Evolutionary conservation across 2,888 invertebrate genomes (phyloP).

Genomic region (Amblyteles armatorius): DNA sequence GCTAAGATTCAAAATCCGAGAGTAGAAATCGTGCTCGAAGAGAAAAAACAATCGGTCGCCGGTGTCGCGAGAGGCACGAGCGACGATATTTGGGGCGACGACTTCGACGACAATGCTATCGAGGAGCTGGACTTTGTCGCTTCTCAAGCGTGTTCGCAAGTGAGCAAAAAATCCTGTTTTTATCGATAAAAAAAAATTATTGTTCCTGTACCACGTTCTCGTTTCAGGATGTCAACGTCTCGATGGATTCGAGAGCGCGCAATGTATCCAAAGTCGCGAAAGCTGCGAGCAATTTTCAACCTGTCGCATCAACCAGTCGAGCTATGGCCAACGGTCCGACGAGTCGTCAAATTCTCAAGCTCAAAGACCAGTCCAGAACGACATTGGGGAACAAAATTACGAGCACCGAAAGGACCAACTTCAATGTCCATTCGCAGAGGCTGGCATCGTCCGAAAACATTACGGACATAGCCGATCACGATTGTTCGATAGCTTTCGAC

Average conservation of each 20-base stretch:
- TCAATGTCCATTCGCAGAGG: constrained; percentile 66
- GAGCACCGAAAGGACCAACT: background rate
- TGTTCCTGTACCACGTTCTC: background rate
- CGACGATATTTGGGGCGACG: constrained; percentile 80
- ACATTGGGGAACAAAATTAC: background rate
- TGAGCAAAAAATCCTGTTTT: constrained; percentile 36
- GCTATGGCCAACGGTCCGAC: background rate
- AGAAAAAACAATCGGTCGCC: constrained; percentile 16
- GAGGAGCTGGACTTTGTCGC: constrained; percentile 80
- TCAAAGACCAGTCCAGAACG: constrained; percentile 15
- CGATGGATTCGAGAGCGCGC: constrained; percentile 30
- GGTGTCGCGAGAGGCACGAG: constrained; percentile 24
- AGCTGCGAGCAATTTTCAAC: background rate
- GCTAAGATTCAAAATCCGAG: constrained; percentile 67
- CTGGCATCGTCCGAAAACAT: constrained; percentile 68
- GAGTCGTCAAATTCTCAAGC: constrained; percentile 29
- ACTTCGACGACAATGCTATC: constrained; percentile 79
- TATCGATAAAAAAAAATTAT: background rate
- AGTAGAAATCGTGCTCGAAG: constrained; percentile 8
- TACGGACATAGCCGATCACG: constrained; percentile 65
- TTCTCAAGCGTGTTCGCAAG: constrained; percentile 77
- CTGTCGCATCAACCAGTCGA: constrained; percentile 45
- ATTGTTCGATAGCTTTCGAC: constrained; percentile 68
- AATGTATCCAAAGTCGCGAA: background rate
- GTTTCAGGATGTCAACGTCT: constrained; percentile 64